These are phyloP conservation scores for Prunella fulvescens DNA, from an alignment of 2,113 vertebrate species.

Conservation along the genomic window DNA sequence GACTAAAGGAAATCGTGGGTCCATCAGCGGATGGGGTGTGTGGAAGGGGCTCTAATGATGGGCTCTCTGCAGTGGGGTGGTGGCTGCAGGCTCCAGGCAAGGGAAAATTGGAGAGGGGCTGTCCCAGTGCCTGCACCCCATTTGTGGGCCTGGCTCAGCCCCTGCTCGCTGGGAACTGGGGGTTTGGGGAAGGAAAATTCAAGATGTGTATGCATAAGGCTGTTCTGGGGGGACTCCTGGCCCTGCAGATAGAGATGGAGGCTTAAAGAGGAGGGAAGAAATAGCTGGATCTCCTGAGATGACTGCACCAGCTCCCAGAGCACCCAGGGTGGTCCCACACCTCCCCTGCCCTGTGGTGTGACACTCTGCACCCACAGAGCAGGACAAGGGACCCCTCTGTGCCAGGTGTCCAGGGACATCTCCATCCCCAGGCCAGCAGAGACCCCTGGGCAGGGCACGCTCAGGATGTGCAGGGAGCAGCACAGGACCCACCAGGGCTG, in stretches of 20 bases:
- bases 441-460: not conserved
- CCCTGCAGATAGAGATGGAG: not conserved
- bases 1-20: conserved; percentile 43
- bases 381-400: not conserved
- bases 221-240: not conserved
- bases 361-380: not conserved
- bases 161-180: not conserved
- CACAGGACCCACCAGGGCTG: not conserved
- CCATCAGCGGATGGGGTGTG: not conserved
- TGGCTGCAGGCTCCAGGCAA: not conserved
- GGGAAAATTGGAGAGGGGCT: not conserved
- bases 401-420: not conserved
- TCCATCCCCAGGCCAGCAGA: not conserved
- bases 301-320: accelerated
- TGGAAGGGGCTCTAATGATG: not conserved
- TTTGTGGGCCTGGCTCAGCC: not conserved
- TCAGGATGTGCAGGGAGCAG: not conserved
- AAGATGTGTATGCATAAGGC: not conserved
- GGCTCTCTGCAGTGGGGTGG: not conserved
- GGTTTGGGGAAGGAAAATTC: not conserved
- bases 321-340: not conserved
- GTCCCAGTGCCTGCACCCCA: not conserved
- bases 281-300: not conserved
- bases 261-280: accelerated
- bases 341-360: not conserved